These are phyloP conservation scores for Drosophila incognita DNA, from an alignment of 2,888 invertebrate species.

Conservation along the genomic window DNA sequence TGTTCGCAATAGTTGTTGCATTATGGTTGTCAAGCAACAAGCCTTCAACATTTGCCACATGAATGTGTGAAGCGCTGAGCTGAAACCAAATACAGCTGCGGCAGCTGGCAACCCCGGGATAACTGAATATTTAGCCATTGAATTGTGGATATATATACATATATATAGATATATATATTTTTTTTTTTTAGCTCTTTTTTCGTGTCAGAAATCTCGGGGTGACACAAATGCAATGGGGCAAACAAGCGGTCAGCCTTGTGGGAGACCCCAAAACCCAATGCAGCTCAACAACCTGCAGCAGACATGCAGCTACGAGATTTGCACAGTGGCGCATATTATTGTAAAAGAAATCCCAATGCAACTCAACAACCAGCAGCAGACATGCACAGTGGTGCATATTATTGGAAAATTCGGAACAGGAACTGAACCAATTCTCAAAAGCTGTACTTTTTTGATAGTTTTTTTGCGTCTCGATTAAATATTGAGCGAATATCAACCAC, in stretches of 20 bases:
- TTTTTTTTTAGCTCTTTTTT: conserved; percentile 26
- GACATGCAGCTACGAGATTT: conserved; percentile 10
- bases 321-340: conserved; percentile 13
- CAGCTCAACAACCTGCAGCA: conserved; percentile 19
- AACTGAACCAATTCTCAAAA: too few species aligned
- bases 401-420: background rate
- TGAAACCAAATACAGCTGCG: conserved; percentile 9
- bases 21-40: conserved; percentile 36
- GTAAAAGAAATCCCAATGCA: conserved; percentile 12
- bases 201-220: conserved; percentile 25
- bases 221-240: conserved; percentile 30
- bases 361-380: conserved; percentile 16
- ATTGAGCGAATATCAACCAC: conserved; percentile 23
- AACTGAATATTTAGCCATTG: conserved; percentile 34
- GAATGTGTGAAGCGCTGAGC: conserved; percentile 15
- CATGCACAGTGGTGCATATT: conserved; percentile 16
- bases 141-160: conserved; percentile 11
- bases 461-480: background rate
- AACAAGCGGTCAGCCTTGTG: conserved; percentile 44
- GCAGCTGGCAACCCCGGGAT: conserved; percentile 9
- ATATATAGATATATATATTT: conserved; percentile 7
- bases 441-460: rapidly evolving
- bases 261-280: conserved; percentile 27
- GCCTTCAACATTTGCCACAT: conserved; percentile 27
- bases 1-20: conserved; percentile 10